These are phyloP conservation scores for Varroa destructor DNA, from an alignment of 1,140 invertebrate genomes.

Conservation along the genomic window DNA sequence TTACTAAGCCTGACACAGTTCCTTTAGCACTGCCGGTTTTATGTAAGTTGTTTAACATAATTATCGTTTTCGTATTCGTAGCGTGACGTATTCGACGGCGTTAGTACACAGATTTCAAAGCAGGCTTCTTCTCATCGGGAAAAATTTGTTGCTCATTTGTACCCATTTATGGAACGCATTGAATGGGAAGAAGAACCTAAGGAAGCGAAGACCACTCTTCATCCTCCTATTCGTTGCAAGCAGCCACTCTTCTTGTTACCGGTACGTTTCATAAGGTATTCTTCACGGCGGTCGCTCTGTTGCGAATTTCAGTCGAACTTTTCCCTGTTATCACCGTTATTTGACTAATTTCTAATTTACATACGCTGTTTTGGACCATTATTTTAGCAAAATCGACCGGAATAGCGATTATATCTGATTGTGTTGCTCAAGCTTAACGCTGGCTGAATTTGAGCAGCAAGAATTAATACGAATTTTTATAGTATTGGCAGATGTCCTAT, in stretches of 20 bases:
- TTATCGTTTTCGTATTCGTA: neutral
- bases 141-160: conserved; percentile 20
- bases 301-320: no score
- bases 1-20: no score
- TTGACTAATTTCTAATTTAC: no score
- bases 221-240: neutral
- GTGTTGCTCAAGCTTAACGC: neutral
- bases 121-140: conserved; percentile 3
- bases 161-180: conserved; percentile 12
- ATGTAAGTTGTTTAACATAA: no score
- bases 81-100: conserved; percentile 21
- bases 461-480: no score
- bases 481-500: no score
- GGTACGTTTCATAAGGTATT: neutral
- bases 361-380: no score
- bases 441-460: neutral
- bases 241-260: conserved; percentile 22
- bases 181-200: conserved; percentile 1
- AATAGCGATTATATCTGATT: neutral
- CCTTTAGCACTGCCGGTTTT: no score
- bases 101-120: conserved; percentile 11
- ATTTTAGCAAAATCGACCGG: neutral
- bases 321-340: no score
- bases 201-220: neutral
- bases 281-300: no score